Percentiles rank a stretch among this genome's conserved stretches.
phyloP scores from a whole-genome alignment of 1,140 invertebrate genomes.

The Drosophila leontia region DNA sequence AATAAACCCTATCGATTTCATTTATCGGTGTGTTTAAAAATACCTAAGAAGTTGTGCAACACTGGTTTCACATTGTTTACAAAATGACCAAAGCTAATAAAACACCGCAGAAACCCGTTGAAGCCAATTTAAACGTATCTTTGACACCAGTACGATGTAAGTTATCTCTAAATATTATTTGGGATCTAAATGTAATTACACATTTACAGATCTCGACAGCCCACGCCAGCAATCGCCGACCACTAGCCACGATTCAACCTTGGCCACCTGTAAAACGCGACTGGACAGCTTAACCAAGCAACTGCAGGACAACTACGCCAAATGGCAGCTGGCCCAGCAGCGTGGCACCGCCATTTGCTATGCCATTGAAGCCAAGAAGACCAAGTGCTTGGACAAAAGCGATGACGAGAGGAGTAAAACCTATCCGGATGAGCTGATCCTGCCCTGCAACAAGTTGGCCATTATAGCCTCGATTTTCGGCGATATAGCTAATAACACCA shows the following conservation, averaged over 20 bases:
- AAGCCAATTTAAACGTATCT: slow-evolving; percentile 25
- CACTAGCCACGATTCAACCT: slow-evolving; percentile 43
- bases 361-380: slow-evolving; percentile 73
- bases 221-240: slow-evolving; percentile 33
- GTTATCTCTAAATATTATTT: neutral
- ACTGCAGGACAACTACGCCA: slow-evolving; percentile 64
- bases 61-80: slow-evolving; percentile 19
- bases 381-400: slow-evolving; percentile 53
- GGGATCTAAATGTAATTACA: neutral
- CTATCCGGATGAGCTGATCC: slow-evolving; percentile 63
- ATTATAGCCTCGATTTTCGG: slow-evolving; percentile 71
- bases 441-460: slow-evolving; percentile 65
- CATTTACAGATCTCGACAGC: slow-evolving; percentile 48
- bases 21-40: neutral
- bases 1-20: neutral
- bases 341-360: slow-evolving; percentile 68
- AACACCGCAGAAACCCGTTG: slow-evolving; percentile 35
- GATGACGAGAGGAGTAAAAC: neutral
- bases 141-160: slow-evolving; percentile 79
- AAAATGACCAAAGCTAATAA: slow-evolving; percentile 48
- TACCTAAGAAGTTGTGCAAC: neutral
- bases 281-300: slow-evolving; percentile 53
- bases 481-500: slow-evolving; percentile 67
- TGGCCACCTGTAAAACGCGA: slow-evolving; percentile 53
- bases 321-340: slow-evolving; percentile 78